phyloP scores from a whole-genome alignment of 2,797 vertebrate genomes.

The Channallabes apus region DNA sequence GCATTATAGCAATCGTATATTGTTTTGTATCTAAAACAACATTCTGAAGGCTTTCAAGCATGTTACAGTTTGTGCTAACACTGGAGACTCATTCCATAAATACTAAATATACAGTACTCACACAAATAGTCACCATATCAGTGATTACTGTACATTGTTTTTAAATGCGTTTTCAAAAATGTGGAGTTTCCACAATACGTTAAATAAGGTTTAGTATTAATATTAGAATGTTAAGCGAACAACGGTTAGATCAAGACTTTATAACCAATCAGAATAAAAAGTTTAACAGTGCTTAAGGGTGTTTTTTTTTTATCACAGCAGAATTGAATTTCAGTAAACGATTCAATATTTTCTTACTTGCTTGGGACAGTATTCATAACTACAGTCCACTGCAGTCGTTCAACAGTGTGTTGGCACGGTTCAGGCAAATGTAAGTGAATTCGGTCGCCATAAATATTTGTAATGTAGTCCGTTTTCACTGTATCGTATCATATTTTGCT shows the following conservation, averaged over 20 bases:
- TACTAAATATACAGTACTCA: background rate
- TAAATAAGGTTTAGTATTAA: background rate
- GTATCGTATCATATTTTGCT: constrained; percentile 31
- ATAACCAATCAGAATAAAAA: background rate
- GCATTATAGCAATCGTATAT: no score
- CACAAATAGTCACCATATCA: background rate
- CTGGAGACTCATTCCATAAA: background rate
- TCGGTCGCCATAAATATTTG: constrained; percentile 35
- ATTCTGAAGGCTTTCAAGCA: background rate
- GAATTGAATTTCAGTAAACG: background rate
- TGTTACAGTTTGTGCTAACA: background rate
- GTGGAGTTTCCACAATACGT: background rate
- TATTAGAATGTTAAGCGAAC: background rate
- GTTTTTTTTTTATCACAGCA: background rate
- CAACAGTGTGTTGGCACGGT: background rate
- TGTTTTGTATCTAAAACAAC: no score
- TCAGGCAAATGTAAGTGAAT: constrained; percentile 14
- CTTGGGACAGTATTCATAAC: background rate
- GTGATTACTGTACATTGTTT: background rate
- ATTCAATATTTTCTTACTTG: background rate
- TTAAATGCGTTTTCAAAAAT: background rate
- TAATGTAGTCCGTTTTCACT: constrained; percentile 37
- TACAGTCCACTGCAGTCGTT: background rate
- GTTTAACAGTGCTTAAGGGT: background rate
- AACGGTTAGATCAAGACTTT: background rate